These are phyloP conservation scores for Momotus momota DNA, from an alignment of 2,797 vertebrate species.

Conservation along the genomic window DNA sequence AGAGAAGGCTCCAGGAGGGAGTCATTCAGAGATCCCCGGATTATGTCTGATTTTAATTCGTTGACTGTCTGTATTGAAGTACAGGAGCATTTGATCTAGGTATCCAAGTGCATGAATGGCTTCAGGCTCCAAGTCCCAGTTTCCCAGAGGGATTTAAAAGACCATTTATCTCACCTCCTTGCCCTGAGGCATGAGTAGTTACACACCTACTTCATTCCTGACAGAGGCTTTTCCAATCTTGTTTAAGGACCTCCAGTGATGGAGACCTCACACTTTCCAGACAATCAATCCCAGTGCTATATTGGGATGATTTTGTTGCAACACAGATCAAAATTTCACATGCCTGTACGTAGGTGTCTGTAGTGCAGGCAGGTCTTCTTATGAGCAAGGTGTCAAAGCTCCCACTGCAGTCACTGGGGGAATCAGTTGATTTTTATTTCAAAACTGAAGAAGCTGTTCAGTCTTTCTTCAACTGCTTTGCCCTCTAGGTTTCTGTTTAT, in stretches of 20 bases:
- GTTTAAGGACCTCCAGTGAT: not conserved
- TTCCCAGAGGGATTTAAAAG: conserved; percentile 17
- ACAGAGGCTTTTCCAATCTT: not conserved
- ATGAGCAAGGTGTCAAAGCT: not conserved
- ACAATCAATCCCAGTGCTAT: not conserved
- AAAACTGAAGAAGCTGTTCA: not conserved
- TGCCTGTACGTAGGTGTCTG: not conserved
- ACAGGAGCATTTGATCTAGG: not conserved
- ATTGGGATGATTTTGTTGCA: not conserved
- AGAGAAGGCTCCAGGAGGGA: not conserved
- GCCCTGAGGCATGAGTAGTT: not conserved
- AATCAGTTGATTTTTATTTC: not conserved
- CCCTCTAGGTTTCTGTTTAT: not conserved
- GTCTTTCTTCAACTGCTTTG: not conserved
- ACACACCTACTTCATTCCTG: not conserved
- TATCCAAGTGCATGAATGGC: not conserved
- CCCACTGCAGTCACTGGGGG: not conserved
- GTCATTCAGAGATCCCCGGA: not conserved
- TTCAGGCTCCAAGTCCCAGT: not conserved
- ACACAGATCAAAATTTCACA: not conserved
- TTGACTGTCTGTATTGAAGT: not conserved
- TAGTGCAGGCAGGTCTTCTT: not conserved
- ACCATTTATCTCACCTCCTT: not conserved
- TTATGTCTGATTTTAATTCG: not conserved
- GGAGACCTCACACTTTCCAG: not conserved